Percentiles rank a stretch among this genome's conserved stretches.
phyloP scores from a whole-genome alignment of 1,140 invertebrate genomes.

The Laupala kohalensis region DNA sequence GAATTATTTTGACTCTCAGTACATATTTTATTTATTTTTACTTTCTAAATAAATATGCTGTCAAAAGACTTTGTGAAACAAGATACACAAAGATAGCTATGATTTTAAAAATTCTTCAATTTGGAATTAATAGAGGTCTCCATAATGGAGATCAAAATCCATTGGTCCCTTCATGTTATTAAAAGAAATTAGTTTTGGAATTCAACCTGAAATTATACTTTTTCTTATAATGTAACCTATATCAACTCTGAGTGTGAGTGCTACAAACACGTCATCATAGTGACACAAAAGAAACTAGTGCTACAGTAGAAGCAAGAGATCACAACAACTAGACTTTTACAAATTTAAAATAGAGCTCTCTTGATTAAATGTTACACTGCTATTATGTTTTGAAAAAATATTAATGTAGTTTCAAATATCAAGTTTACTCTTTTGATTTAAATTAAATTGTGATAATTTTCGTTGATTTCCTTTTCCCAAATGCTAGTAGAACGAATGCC shows the following conservation, averaged over 20 bases:
- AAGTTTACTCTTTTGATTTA: neutral
- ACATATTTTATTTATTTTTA: too few species aligned
- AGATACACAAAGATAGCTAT: neutral
- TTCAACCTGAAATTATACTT: neutral
- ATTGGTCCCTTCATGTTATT: neutral
- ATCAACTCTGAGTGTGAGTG: neutral
- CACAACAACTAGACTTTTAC: neutral
- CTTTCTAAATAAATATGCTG: neutral
- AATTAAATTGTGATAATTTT: neutral
- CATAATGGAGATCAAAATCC: neutral
- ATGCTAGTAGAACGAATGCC: too few species aligned
- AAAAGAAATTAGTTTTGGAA: neutral
- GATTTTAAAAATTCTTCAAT: neutral
- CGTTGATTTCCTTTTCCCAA: too few species aligned
- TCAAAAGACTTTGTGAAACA: neutral
- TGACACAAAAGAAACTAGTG: neutral
- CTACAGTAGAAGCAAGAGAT: neutral
- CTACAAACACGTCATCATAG: neutral
- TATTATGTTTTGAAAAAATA: neutral
- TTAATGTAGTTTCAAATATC: neutral
- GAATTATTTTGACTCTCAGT: neutral
- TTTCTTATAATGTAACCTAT: neutral
- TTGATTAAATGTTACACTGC: neutral
- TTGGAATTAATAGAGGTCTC: neutral
- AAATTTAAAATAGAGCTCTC: neutral